These are phyloP conservation scores for Toxonevra muliebris DNA, from an alignment of 2,888 invertebrate species.

Conservation along the genomic window DNA sequence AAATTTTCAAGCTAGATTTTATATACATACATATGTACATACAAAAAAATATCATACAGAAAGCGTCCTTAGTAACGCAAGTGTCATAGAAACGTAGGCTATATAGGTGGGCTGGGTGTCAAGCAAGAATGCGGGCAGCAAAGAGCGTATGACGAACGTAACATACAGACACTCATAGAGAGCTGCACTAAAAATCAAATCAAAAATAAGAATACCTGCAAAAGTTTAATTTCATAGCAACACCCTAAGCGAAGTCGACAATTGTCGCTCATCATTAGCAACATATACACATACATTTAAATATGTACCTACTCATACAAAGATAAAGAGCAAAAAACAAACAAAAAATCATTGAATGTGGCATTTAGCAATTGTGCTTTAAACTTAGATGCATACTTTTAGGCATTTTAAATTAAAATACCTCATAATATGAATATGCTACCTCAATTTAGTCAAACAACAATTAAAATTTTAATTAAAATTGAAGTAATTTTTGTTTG, in stretches of 20 bases:
- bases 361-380: background rate
- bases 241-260: conserved; percentile 50
- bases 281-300: conserved; percentile 23
- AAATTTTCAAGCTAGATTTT: too few relatives aligned
- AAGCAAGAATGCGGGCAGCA: background rate
- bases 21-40: conserved; percentile 1
- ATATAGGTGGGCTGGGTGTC: conserved; percentile 2
- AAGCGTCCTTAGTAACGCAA: conserved; percentile 30
- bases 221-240: conserved; percentile 62
- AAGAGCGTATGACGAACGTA: conserved; percentile 2
- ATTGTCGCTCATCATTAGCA: conserved; percentile 35
- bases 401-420: conserved; percentile 8
- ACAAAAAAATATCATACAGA: conserved; percentile 6
- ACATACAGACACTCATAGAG: too few relatives aligned
- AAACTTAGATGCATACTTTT: conserved; percentile 19
- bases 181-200: conserved; percentile 5
- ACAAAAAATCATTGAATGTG: too few relatives aligned
- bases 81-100: conserved; percentile 26
- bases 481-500: too few relatives aligned
- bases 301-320: conserved; percentile 16
- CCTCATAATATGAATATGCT: background rate
- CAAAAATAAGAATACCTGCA: conserved; percentile 51
- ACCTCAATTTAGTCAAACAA: background rate
- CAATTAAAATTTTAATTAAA: background rate
- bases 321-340: background rate